phyloP scores from a whole-genome alignment of 2,113 vertebrate species.

The Heterotis niloticus region DNA sequence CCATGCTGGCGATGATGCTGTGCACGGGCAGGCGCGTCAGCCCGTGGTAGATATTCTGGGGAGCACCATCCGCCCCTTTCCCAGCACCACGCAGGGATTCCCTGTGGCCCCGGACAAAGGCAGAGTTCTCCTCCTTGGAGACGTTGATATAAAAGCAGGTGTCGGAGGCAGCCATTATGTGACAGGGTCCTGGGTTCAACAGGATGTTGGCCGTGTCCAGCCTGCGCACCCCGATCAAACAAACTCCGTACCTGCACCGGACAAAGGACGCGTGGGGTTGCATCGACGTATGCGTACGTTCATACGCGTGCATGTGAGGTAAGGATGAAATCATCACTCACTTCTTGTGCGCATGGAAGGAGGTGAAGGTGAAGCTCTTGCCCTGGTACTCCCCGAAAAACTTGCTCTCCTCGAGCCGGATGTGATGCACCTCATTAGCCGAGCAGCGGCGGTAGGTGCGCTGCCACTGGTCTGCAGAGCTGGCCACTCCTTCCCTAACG shows the following conservation, averaged over 20 bases:
- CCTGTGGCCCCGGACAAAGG: conserved; percentile 68
- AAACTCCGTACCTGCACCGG: conserved; percentile 69
- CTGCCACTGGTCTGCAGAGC: conserved; percentile 74
- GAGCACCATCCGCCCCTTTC: conserved; percentile 50
- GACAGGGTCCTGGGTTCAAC: conserved; percentile 72
- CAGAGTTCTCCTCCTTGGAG: conserved; percentile 78
- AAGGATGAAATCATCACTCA: conserved; percentile 47
- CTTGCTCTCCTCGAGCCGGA: conserved; percentile 75
- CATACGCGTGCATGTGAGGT: neutral
- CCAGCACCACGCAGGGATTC: conserved; percentile 56
- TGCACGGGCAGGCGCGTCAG: conserved; percentile 75
- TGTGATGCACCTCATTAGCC: conserved; percentile 76
- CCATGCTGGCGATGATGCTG: conserved; percentile 80
- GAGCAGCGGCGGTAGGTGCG: conserved; percentile 74
- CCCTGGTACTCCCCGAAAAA: conserved; percentile 78
- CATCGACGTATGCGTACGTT: too few relatives aligned
- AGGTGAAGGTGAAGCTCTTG: conserved; percentile 77
- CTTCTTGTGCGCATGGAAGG: conserved; percentile 79
- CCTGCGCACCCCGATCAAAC: conserved; percentile 70
- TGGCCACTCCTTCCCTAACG: conserved; percentile 56
- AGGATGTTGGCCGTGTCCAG: conserved; percentile 72
- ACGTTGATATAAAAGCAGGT: conserved; percentile 79
- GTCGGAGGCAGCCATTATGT: conserved; percentile 74
- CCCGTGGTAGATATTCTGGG: conserved; percentile 70
- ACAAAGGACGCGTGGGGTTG: neutral